These are phyloP conservation scores for Oncorhynchus mykiss DNA, from an alignment of 2,113 vertebrate genomes.

Conservation along the genomic window DNA sequence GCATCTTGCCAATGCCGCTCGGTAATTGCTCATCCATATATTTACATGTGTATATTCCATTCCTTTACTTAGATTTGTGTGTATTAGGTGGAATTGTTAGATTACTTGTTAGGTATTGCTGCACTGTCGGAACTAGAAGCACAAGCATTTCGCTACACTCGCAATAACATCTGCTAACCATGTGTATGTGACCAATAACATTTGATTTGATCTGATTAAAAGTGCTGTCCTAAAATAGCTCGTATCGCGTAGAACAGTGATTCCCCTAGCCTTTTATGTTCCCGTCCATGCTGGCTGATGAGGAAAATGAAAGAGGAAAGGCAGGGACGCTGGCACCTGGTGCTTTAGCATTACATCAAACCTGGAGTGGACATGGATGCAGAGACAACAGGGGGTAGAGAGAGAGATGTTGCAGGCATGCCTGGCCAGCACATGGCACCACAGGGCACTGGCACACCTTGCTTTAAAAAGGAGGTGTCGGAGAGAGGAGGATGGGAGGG, in stretches of 20 bases:
- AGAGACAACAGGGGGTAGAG: constrained; percentile 17
- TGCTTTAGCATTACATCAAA: constrained; percentile 32
- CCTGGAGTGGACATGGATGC: constrained; percentile 14
- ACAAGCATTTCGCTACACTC: too few species aligned
- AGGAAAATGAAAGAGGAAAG: constrained; percentile 16
- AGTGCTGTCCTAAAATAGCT: constrained; percentile 59
- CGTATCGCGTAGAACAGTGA: constrained; percentile 13
- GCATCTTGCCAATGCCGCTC: too few species aligned
- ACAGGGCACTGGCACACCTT: background rate
- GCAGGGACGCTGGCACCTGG: constrained; percentile 18
- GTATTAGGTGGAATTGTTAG: too few species aligned
- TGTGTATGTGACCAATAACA: too few species aligned
- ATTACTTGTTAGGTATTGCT: too few species aligned
- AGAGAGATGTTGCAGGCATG: constrained; percentile 22
- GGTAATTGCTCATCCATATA: too few species aligned
- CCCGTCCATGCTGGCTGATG: background rate
- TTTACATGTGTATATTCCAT: too few species aligned
- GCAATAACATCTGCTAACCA: too few species aligned
- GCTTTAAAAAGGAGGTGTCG: background rate
- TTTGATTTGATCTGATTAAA: background rate
- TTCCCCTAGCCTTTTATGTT: constrained; percentile 12
- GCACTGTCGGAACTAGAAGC: too few species aligned
- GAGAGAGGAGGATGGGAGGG: too few species aligned
- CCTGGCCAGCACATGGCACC: constrained; percentile 24
- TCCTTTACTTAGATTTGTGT: too few species aligned